A percentile compares a stretch with the other conserved stretches of the same genome.
These are phyloP conservation scores for Pristionchus arcanus DNA, from an alignment of 2,888 invertebrate genomes.

Conservation along the genomic window DNA sequence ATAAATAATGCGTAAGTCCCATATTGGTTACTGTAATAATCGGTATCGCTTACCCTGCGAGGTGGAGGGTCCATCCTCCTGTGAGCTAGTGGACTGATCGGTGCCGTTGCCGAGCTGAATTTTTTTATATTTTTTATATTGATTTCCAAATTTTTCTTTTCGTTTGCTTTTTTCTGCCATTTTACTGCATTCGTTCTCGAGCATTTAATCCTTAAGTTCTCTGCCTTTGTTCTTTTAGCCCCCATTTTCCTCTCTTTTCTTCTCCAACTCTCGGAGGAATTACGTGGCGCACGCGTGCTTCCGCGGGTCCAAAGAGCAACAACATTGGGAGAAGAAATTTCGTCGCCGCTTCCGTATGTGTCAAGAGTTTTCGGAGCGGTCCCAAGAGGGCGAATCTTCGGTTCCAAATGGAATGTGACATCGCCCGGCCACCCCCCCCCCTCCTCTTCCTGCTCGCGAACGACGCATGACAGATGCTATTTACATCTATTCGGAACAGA, in stretches of 20 bases:
- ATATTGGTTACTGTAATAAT: no score
- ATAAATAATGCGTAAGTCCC: no score
- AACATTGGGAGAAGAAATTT: not conserved
- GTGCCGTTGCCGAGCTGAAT: slow-evolving; percentile 4
- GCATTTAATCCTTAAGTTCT: no score
- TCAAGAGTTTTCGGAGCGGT: not conserved
- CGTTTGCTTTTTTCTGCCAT: not conserved
- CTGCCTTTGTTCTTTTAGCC: not conserved
- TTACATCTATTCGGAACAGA: not conserved
- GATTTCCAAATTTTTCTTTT: not conserved
- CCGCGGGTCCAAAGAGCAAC: not conserved
- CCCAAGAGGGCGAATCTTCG: not conserved
- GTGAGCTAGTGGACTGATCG: not conserved
- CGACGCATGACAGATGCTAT: slow-evolving; percentile 3
- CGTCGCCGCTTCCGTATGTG: not conserved
- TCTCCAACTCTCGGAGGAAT: not conserved
- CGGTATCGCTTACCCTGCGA: not conserved
- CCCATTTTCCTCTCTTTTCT: not conserved
- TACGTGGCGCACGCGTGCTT: not conserved
- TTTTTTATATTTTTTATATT: not conserved
- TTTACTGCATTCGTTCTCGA: no score
- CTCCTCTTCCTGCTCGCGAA: not conserved
- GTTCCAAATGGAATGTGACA: slow-evolving; percentile 24
- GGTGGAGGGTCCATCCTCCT: slow-evolving; percentile 4
- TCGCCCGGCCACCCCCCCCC: no score